These are phyloP conservation scores for Coptodon bakossiorum DNA, from an alignment of 2,113 vertebrate species.

Conservation along the genomic window DNA sequence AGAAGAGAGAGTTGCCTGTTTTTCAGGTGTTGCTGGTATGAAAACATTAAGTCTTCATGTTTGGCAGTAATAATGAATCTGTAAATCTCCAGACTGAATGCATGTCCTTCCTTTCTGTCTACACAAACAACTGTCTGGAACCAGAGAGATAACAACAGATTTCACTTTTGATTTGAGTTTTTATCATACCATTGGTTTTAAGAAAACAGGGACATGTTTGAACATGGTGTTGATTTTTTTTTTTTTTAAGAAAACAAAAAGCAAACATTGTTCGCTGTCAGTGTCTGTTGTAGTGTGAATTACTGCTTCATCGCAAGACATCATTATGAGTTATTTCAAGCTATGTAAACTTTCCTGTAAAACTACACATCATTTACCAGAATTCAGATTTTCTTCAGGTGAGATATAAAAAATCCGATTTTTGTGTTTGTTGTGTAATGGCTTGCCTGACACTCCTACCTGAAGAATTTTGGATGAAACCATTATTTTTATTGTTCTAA, in stretches of 20 bases:
- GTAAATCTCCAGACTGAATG: not conserved
- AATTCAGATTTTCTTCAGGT: not conserved
- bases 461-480: not conserved
- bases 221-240: not conserved
- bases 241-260: not conserved
- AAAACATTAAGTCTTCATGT: not conserved
- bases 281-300: not conserved
- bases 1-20: not conserved
- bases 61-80: conserved; percentile 5
- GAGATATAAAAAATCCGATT: not conserved
- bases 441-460: not conserved
- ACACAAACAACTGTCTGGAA: conserved; percentile 1
- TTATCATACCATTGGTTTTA: not conserved
- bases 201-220: not conserved
- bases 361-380: not conserved
- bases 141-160: not conserved
- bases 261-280: not conserved
- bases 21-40: not conserved
- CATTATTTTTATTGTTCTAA: not conserved
- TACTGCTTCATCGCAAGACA: not conserved
- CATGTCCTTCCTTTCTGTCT: conserved; percentile 1
- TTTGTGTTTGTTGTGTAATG: not conserved
- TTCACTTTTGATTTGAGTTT: not conserved
- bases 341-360: not conserved
- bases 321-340: not conserved